Conservation (phyloP, 2,113 vertebrate species). For the Thymallus thymallus region DNA sequence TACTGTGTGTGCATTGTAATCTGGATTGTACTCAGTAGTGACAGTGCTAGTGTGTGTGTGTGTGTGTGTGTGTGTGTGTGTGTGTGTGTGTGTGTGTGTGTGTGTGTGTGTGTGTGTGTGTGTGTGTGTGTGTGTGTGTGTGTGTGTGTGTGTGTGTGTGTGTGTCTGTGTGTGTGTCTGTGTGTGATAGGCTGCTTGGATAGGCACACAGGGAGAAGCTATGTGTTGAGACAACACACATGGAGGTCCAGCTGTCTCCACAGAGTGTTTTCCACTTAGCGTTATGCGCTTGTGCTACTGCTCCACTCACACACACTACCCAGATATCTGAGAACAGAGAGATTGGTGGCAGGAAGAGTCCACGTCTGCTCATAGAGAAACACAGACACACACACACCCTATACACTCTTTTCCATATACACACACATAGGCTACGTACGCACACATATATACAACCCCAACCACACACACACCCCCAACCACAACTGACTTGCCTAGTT, state of each 20-base stretch:
- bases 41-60: too few species aligned
- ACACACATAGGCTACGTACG: constrained; percentile 27
- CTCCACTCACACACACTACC: constrained; percentile 37
- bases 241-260: constrained; percentile 72
- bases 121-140: constrained; percentile 2
- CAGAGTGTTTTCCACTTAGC: constrained; percentile 71
- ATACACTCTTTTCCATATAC: constrained; percentile 18
- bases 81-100: too few species aligned
- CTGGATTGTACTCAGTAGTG: constrained; percentile 10
- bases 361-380: constrained; percentile 62
- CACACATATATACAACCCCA: constrained; percentile 60
- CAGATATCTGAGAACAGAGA: constrained; percentile 11
- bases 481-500: too few species aligned
- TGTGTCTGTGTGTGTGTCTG: neutral
- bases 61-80: too few species aligned
- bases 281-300: constrained; percentile 60
- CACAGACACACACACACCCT: constrained; percentile 25
- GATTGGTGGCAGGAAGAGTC: constrained; percentile 33
- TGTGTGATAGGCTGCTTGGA: neutral
- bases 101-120: constrained; percentile 13
- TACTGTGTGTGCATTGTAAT: constrained; percentile 20
- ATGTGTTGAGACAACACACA: constrained; percentile 64
- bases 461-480: constrained; percentile 24
- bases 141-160: constrained; percentile 10
- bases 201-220: constrained; percentile 44